Evolutionary conservation across 2,888 invertebrate species (phyloP).

Genomic region (Dinocampus coccinellae): DNA sequence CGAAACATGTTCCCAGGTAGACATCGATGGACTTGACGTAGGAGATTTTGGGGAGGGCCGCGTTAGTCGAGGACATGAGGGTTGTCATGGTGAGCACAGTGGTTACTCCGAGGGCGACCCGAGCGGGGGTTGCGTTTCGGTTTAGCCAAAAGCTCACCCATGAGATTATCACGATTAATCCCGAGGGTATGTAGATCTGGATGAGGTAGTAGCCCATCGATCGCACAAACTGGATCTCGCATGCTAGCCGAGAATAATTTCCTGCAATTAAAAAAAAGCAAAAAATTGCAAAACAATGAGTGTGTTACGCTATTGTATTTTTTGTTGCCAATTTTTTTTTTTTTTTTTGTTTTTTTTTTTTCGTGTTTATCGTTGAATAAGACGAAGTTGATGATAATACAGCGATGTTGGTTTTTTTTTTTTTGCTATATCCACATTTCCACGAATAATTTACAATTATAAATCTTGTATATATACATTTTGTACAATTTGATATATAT

Average conservation of each 20-base stretch:
- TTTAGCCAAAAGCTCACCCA: constrained; percentile 98
- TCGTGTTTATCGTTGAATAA: constrained; percentile 24
- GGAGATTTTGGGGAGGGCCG: constrained; percentile 96
- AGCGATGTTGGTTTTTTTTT: neutral
- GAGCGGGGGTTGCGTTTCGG: constrained; percentile 93
- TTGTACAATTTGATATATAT: neutral
- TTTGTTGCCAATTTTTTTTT: constrained; percentile 3
- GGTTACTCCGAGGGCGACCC: constrained; percentile 94
- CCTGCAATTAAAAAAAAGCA: constrained; percentile 74
- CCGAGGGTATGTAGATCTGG: constrained; percentile 98
- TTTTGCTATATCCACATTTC: neutral
- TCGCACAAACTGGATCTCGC: constrained; percentile 96
- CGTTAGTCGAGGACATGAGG: constrained; percentile 96
- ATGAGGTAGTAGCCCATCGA: constrained; percentile 99
- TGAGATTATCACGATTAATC: constrained; percentile 96
- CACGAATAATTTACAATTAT: neutral
- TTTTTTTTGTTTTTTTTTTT: constrained; percentile 10
- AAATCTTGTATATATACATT: neutral
- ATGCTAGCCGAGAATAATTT: constrained; percentile 96
- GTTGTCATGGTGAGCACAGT: constrained; percentile 98
- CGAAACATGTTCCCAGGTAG: constrained; percentile 97
- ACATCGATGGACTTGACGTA: constrained; percentile 98
- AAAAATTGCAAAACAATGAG: constrained; percentile 29
- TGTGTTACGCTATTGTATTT: constrained; percentile 24
- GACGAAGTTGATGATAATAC: neutral